Conservation (phyloP, 2,888 invertebrate genomes). For the Heliconius ethilla region DNA sequence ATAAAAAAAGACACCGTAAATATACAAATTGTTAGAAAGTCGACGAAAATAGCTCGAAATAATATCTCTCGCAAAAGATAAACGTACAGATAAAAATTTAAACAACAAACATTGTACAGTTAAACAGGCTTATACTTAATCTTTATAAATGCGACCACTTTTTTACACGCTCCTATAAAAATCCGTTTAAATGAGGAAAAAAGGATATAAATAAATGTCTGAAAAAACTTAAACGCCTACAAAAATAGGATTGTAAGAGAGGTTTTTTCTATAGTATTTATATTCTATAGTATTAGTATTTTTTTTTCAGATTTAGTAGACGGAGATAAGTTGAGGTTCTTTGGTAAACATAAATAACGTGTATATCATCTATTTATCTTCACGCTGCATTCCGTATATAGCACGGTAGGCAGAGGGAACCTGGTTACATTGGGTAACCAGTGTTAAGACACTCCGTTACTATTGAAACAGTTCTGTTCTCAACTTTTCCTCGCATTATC, state of each 20-base stretch:
- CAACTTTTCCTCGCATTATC: too few relatives aligned
- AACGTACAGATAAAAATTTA: slow-evolving; percentile 9
- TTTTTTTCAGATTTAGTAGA: not conserved
- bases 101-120: slow-evolving; percentile 46
- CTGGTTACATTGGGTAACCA: not conserved
- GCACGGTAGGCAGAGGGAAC: not conserved
- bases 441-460: too few relatives aligned
- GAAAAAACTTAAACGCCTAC: slow-evolving; percentile 1
- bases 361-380: not conserved
- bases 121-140: slow-evolving; percentile 50
- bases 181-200: slow-evolving; percentile 35
- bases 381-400: not conserved
- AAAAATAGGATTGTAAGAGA: not conserved
- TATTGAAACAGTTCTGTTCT: too few relatives aligned
- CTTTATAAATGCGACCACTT: slow-evolving; percentile 52
- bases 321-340: too few relatives aligned
- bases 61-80: slow-evolving; percentile 14
- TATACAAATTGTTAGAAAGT: slow-evolving; percentile 11
- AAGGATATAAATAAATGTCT: slow-evolving; percentile 21
- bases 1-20: not conserved
- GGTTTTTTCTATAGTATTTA: slow-evolving; percentile 2
- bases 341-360: too few relatives aligned
- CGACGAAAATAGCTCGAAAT: slow-evolving; percentile 15
- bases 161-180: slow-evolving; percentile 48
- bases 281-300: not conserved